Conservation (phyloP, 1,140 invertebrate genomes). For the Sycophila sp. region DNA sequence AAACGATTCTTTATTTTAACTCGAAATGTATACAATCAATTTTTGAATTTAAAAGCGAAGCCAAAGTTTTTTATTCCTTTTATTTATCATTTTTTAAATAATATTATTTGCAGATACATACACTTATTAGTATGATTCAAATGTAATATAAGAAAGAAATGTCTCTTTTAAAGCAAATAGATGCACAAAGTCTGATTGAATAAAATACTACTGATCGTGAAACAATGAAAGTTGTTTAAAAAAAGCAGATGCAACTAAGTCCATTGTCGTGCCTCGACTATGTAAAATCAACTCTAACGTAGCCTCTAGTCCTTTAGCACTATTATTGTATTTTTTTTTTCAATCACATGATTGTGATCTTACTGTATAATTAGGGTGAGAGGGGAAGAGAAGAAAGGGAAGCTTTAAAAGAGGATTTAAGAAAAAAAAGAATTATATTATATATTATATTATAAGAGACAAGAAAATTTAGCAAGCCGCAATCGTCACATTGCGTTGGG, state of each 20-base stretch:
- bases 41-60: background rate
- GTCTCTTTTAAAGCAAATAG: slow-evolving; percentile 5
- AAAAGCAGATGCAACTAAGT: background rate
- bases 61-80: background rate
- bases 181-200: background rate
- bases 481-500: background rate
- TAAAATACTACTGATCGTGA: slow-evolving; percentile 3
- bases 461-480: background rate
- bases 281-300: slow-evolving; percentile 47
- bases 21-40: background rate
- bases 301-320: slow-evolving; percentile 62
- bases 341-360: slow-evolving; percentile 42
- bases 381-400: background rate
- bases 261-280: slow-evolving; percentile 29
- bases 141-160: slow-evolving; percentile 19
- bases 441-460: slow-evolving; percentile 23
- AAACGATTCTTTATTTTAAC: background rate
- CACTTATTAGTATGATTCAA: background rate
- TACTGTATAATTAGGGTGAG: slow-evolving; percentile 40
- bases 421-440: background rate
- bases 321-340: slow-evolving; percentile 44
- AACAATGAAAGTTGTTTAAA: slow-evolving; percentile 10
- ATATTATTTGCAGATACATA: background rate
- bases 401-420: slow-evolving; percentile 21
- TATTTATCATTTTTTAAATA: background rate